These are phyloP conservation scores for Strix aluco DNA, from an alignment of 2,113 vertebrate genomes.

Conservation along the genomic window DNA sequence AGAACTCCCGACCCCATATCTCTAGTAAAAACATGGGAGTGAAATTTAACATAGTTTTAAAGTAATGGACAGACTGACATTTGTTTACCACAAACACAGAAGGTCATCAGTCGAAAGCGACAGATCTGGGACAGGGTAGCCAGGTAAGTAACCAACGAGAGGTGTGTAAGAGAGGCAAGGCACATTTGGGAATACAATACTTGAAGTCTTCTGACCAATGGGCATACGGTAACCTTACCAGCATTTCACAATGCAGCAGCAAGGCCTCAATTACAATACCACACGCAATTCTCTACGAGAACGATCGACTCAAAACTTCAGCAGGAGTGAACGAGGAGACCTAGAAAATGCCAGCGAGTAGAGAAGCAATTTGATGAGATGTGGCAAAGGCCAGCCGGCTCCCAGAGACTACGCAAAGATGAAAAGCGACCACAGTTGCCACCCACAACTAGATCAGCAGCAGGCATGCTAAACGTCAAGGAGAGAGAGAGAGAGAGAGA, in stretches of 20 bases:
- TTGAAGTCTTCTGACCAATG: not conserved
- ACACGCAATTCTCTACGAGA: rapidly evolving
- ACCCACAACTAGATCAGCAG: not conserved
- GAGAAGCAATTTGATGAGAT: not conserved
- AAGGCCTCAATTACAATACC: not conserved
- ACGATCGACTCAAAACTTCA: not conserved
- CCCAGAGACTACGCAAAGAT: not conserved
- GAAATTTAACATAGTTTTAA: not conserved
- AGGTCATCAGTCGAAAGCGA: rapidly evolving
- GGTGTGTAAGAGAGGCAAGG: not conserved
- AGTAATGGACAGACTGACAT: not conserved
- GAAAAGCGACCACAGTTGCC: not conserved
- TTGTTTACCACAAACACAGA: not conserved
- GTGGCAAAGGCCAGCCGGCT: not conserved
- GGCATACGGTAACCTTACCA: not conserved
- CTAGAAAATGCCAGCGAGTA: not conserved
- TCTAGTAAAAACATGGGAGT: not conserved
- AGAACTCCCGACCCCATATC: not conserved
- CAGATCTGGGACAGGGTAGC: not conserved
- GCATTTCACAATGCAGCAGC: not conserved
- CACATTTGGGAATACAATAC: not conserved
- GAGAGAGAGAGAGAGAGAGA: not conserved
- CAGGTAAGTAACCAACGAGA: not conserved
- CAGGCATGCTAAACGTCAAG: rapidly evolving
- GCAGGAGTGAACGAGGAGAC: not conserved